A percentile compares a stretch with the other conserved stretches of the same genome.
Evolutionary conservation across 1,140 invertebrate species (phyloP).

Genomic region (Danaus plexippus): DNA sequence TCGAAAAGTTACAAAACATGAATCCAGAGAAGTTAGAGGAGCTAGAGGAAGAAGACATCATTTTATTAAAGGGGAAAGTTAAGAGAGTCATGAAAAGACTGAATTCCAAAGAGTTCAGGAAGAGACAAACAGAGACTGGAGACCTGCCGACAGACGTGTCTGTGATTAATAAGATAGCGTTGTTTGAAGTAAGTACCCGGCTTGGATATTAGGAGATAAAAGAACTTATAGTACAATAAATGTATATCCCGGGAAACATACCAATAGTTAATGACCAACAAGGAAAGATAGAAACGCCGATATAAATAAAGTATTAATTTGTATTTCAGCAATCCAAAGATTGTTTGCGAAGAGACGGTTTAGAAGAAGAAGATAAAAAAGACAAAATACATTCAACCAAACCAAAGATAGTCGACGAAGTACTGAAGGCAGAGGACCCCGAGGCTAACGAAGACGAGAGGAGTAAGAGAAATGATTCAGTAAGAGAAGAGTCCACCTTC

Average conservation of each 20-base stretch:
- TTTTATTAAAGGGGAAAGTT: constrained; percentile 44
- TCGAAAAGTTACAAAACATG: too few relatives aligned
- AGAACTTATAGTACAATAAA: too few relatives aligned
- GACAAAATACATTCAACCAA: constrained; percentile 3
- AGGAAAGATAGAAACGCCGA: too few relatives aligned
- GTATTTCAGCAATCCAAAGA: too few relatives aligned
- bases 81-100: constrained; percentile 41
- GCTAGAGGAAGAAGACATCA: constrained; percentile 31
- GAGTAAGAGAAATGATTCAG: too few relatives aligned
- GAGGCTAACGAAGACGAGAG: too few relatives aligned
- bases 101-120: constrained; percentile 28
- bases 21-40: constrained; percentile 15
- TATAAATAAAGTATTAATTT: too few relatives aligned
- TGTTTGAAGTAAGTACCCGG: constrained; percentile 49
- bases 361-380: neutral
- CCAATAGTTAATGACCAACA: too few relatives aligned
- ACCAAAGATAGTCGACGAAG: constrained; percentile 26
- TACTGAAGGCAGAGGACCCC: constrained; percentile 12
- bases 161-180: constrained; percentile 49
- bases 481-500: too few relatives aligned
- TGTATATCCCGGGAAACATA: too few relatives aligned
- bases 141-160: constrained; percentile 38
- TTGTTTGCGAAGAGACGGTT: constrained; percentile 7
- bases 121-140: constrained; percentile 23
- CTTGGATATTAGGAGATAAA: neutral